phyloP scores from a whole-genome alignment of 2,888 invertebrate genomes.

The Erannis defoliaria region DNA sequence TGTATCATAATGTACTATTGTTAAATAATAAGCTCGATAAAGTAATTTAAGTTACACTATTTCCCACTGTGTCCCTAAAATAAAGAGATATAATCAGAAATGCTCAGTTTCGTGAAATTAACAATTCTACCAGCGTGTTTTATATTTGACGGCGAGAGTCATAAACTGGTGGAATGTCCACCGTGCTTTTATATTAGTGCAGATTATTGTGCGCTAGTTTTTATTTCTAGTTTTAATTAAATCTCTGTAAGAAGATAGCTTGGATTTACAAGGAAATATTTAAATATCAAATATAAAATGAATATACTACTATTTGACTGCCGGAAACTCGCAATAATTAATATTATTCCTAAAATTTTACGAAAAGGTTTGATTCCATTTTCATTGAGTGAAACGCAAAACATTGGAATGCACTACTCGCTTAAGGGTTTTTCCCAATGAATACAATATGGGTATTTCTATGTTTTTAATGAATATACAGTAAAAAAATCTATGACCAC shows the following conservation, averaged over 20 bases:
- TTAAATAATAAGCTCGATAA: no score
- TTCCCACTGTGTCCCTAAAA: slow-evolving; percentile 54
- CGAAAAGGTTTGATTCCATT: no score
- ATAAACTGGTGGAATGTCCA: slow-evolving; percentile 66
- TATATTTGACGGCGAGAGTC: slow-evolving; percentile 69
- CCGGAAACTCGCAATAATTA: no score
- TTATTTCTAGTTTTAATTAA: slow-evolving; percentile 37
- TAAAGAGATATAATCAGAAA: slow-evolving; percentile 75
- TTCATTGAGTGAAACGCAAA: no score
- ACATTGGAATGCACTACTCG: no score
- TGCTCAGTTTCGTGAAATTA: slow-evolving; percentile 77
- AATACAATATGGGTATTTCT: no score
- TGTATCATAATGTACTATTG: not conserved
- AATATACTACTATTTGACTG: not conserved
- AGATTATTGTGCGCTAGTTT: slow-evolving; percentile 42
- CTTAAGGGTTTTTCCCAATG: no score
- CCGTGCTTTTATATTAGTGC: slow-evolving; percentile 59
- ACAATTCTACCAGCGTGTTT: slow-evolving; percentile 79
- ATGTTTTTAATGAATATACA: no score
- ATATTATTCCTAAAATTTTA: no score
- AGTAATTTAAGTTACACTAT: not conserved
- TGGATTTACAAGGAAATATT: slow-evolving; percentile 2
- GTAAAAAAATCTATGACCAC: no score
- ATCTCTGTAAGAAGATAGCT: slow-evolving; percentile 19
- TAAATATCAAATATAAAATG: not conserved